Base-by-base conservation (phyloP, 2,888 invertebrate species). In the Acanthosepion pharaonis region DNA sequence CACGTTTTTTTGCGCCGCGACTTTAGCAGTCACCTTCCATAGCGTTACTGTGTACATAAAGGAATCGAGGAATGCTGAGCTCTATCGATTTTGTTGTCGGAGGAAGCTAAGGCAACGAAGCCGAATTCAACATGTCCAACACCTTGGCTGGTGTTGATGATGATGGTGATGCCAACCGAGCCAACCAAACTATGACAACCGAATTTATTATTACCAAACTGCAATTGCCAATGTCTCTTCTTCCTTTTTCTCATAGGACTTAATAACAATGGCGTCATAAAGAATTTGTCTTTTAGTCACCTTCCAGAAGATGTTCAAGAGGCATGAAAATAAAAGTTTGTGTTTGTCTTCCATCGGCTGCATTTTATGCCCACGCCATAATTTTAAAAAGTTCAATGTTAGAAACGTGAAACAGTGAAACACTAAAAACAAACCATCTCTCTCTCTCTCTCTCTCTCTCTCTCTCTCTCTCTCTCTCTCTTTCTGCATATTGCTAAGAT, bases 131-230 rank as follows among this genome's bases (percentile, higher is more conserved):
- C 92, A 33, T 48, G 92, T 51, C 92, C 49, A 49, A 49, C 92
- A 11, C 92, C 92, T 92, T 92, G 78, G 78, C 33, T 8, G 18
- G 33, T 78, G n/a, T 11, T 78, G 78, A n/a, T 78, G 28, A 8
- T n/a, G n/a, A 15, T 78, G 78, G 11, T 4, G 18, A 78, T 33
- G 78, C n/a, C 78, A 18, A n/a, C 78, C 78, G 33, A 78, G n/a
- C 8, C 64, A 59, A n/a, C 78, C 9, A 18, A 15, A 78, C 78
- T 78, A 78, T 78, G 78, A n/a, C 78, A 78, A 78, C 78, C n/a
- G n/a, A n/a, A n/a, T 78, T n/a, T n/a, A 78, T 78, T 78, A 78
- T 78, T n/a, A 78, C n/a, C n/a, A 78, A 78, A 78, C 78, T 78
- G 78, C 78, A 78, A 18, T 33, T 78, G n/a, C 78, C n/a, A 78